Conservation (phyloP, 1,140 invertebrate species). For the Wiebesia pumilae region DNA sequence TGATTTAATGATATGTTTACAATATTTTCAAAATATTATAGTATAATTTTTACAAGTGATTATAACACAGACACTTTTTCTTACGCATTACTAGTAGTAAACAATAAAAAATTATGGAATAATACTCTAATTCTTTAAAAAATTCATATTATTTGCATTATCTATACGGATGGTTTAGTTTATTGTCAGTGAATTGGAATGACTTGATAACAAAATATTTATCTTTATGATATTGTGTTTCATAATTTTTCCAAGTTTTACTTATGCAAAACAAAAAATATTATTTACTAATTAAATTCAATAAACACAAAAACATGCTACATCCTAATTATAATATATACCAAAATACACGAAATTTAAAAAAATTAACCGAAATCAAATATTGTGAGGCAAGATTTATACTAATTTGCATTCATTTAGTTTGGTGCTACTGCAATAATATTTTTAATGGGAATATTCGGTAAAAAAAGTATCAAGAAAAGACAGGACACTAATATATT, state of each 20-base stretch:
- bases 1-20: neutral
- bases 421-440: too few species aligned
- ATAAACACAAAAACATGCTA: neutral
- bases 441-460: too few species aligned
- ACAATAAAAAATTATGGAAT: neutral
- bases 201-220: neutral
- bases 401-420: neutral
- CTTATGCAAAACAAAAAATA: neutral
- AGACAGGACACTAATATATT: too few species aligned
- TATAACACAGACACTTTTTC: neutral
- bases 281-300: constrained; percentile 5
- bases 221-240: neutral
- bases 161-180: too few species aligned
- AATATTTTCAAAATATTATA: neutral
- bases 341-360: neutral
- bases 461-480: too few species aligned
- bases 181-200: too few species aligned
- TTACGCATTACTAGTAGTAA: neutral
- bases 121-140: neutral
- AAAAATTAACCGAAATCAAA: neutral
- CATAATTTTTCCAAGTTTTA: neutral
- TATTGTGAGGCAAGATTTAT: neutral
- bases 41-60: neutral
- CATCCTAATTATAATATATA: neutral
- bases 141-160: neutral